Conservation (phyloP, 1,140 invertebrate species). For the Dendroctonus ponderosae region DNA sequence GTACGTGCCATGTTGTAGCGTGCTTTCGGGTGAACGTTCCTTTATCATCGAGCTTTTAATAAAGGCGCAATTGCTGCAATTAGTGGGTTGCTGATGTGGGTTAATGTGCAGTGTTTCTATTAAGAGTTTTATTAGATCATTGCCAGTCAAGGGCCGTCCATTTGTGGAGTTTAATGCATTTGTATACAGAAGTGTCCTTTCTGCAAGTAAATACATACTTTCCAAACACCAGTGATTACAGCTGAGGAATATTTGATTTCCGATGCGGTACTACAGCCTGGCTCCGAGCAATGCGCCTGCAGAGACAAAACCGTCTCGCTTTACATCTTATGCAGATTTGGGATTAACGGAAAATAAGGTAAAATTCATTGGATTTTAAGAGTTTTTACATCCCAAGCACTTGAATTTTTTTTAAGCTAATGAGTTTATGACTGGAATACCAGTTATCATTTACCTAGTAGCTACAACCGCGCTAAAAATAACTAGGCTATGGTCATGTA, state of each 20-base stretch:
- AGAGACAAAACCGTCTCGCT: slow-evolving; percentile 14
- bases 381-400: too few relatives aligned
- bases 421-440: too few relatives aligned
- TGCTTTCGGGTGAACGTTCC: slow-evolving; percentile 13
- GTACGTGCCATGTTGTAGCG: slow-evolving; percentile 8
- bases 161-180: not conserved
- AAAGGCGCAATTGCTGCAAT: slow-evolving; percentile 11
- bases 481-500: too few relatives aligned
- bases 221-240: not conserved
- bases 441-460: too few relatives aligned
- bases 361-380: not conserved
- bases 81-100: not conserved
- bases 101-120: slow-evolving; percentile 9
- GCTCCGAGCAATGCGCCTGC: slow-evolving; percentile 4
- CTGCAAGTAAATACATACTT: not conserved
- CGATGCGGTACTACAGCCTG: slow-evolving; percentile 19
- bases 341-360: slow-evolving; percentile 21
- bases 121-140: not conserved
- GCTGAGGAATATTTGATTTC: not conserved
- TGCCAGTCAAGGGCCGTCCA: not conserved
- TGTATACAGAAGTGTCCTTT: not conserved
- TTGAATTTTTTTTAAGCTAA: too few relatives aligned
- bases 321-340: slow-evolving; percentile 19
- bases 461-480: too few relatives aligned
- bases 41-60: slow-evolving; percentile 10